These are phyloP conservation scores for Engraulis encrasicolus DNA, from an alignment of 2,113 vertebrate genomes.

Conservation along the genomic window DNA sequence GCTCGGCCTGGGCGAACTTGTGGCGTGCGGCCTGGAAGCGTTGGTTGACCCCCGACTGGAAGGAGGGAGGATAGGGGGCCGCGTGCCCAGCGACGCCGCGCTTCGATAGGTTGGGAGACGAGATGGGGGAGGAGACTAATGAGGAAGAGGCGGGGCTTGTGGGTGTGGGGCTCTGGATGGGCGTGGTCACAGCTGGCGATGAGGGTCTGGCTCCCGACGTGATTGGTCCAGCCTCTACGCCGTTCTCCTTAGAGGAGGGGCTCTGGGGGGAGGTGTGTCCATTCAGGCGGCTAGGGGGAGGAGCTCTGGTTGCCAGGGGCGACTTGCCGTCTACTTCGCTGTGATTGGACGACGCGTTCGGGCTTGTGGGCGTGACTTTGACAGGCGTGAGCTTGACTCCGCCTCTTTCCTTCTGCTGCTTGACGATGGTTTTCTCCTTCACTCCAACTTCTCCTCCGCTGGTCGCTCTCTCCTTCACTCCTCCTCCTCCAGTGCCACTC, in stretches of 20 bases:
- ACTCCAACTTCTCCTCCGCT: too few species aligned
- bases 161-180: conserved; percentile 74
- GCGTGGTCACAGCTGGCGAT: conserved; percentile 64
- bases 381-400: background rate
- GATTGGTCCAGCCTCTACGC: conserved; percentile 74
- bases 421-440: too few species aligned
- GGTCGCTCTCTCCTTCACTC: too few species aligned
- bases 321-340: conserved; percentile 77
- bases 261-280: conserved; percentile 73
- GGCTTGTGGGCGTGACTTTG: background rate
- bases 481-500: too few species aligned
- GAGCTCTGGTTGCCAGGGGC: conserved; percentile 42
- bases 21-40: conserved; percentile 94
- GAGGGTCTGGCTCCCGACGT: conserved; percentile 53
- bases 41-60: conserved; percentile 94
- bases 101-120: conserved; percentile 87
- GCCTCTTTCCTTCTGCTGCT: background rate
- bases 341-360: conserved; percentile 71
- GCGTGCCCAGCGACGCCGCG: conserved; percentile 82
- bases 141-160: conserved; percentile 90
- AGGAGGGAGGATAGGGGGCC: conserved; percentile 87
- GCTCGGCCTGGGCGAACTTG: conserved; percentile 94
- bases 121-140: conserved; percentile 92
- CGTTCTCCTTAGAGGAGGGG: conserved; percentile 66
- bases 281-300: conserved; percentile 78